Base-by-base conservation (phyloP, 2,888 invertebrate species). In the Stegophylla sp. region DNA sequence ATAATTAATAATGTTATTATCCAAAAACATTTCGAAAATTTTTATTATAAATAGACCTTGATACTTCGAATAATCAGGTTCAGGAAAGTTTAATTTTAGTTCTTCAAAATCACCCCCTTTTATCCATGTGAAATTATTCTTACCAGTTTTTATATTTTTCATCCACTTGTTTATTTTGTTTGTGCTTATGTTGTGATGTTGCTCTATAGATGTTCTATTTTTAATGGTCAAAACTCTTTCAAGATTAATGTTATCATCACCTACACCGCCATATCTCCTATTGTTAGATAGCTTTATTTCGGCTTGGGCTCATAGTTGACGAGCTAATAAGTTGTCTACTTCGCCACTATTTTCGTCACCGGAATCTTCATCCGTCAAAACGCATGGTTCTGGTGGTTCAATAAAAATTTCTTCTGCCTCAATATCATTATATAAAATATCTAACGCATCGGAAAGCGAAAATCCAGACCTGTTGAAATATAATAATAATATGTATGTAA, bases 261-360 rank as follows among this genome's bases (percentile, higher is more conserved):
- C 66, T 23, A 66, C 23, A 43, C 66, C 20, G 15, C 43, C 43
- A 23, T 84, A 83, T 82, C 82, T 64, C 13, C 41, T n/a, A 41
- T 41, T 64, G n/a, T 64, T 20, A n/a, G 64, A 17, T 41, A 41
- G 41, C 7, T 64, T 64, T n/a, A 64, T 41, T 64, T 64, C 64
- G 10, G 41, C 64, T 64, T 9, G 34, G 13, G 41, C n/a, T 41
- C n/a, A 41, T 64, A 64, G n/a, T 64, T 64, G 41, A 41, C 41
- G 64, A 41, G 64, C 64, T 12, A 41, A 41, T 64, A 64, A 64
- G n/a, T 64, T 64, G 41, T 64, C 23, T 13, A 23, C 7, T 45
- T 66, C 23, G 23, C 66, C 23, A 23, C 5, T 23, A 23, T 43
- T 13, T 66, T 66, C 13, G 5, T 66, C 12, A 0, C 43, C 20